Conservation (phyloP, 2,113 vertebrate genomes). For the Sceloporus undulatus region DNA sequence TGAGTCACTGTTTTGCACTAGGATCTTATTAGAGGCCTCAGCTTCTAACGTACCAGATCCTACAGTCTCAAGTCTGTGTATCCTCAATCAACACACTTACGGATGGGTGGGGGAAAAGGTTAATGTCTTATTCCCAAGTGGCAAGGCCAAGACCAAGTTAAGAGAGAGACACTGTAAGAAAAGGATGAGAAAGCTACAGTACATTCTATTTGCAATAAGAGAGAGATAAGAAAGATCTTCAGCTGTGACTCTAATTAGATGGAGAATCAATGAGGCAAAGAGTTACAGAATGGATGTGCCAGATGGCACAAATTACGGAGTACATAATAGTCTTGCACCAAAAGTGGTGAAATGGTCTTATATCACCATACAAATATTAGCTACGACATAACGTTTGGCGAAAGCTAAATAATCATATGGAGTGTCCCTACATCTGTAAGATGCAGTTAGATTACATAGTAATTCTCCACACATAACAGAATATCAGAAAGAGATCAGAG, state of each 20-base stretch:
- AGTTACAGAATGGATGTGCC: constrained; percentile 20
- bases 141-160: not conserved
- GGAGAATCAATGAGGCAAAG: constrained; percentile 3
- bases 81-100: not conserved
- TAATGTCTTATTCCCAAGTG: not conserved
- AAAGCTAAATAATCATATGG: constrained; percentile 14
- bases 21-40: too few relatives aligned
- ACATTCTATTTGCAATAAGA: not conserved
- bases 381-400: not conserved
- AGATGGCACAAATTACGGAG: not conserved
- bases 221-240: constrained; percentile 7
- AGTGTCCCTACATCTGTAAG: constrained; percentile 16
- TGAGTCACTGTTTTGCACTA: too few relatives aligned
- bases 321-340: constrained; percentile 13
- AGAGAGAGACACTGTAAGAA: not conserved
- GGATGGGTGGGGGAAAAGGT: not conserved
- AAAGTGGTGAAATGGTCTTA: not conserved
- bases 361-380: constrained; percentile 17
- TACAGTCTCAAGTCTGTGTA: not conserved
- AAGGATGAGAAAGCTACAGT: not conserved
- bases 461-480: not conserved
- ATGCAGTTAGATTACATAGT: not conserved
- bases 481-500: not conserved
- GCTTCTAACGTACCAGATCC: not conserved
- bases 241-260: constrained; percentile 6